These are phyloP conservation scores for Cataglyphis hispanica DNA, from an alignment of 1,140 invertebrate species.

Conservation along the genomic window DNA sequence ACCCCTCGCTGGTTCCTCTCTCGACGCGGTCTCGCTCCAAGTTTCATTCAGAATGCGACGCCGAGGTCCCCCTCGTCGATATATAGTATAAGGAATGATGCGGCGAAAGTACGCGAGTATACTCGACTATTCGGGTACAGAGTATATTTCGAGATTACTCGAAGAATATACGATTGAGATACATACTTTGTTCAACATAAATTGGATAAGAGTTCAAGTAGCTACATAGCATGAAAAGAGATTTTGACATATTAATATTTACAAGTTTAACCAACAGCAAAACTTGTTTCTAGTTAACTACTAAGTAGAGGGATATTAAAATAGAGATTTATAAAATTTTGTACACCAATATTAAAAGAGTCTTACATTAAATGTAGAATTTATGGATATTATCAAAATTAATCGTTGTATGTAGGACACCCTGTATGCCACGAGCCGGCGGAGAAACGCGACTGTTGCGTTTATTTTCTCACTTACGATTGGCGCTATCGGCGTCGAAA, in stretches of 20 bases:
- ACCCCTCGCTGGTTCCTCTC: slow-evolving; percentile 68
- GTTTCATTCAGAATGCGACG: slow-evolving; percentile 75
- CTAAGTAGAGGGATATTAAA: neutral
- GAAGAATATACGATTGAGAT: neutral
- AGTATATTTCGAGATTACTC: neutral
- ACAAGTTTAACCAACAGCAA: neutral
- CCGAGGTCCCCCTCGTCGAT: slow-evolving; percentile 65
- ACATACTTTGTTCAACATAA: neutral
- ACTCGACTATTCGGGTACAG: neutral
- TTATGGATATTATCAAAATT: neutral
- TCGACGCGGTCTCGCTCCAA: slow-evolving; percentile 47
- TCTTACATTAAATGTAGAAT: neutral
- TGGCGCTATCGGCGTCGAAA: slow-evolving; percentile 21
- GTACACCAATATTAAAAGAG: neutral
- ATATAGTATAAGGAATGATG: slow-evolving; percentile 64
- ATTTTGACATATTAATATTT: neutral
- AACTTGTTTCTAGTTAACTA: neutral
- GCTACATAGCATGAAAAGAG: neutral
- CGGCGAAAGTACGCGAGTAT: slow-evolving; percentile 53
- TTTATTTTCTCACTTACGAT: slow-evolving; percentile 48
- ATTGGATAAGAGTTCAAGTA: neutral
- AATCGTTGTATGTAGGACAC: neutral
- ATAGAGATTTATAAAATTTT: neutral
- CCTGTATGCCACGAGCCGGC: neutral
- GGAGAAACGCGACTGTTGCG: slow-evolving; percentile 10